Evolutionary conservation across 2,113 vertebrate genomes (phyloP).

Genomic region (Protobothrops flavoviridis): DNA sequence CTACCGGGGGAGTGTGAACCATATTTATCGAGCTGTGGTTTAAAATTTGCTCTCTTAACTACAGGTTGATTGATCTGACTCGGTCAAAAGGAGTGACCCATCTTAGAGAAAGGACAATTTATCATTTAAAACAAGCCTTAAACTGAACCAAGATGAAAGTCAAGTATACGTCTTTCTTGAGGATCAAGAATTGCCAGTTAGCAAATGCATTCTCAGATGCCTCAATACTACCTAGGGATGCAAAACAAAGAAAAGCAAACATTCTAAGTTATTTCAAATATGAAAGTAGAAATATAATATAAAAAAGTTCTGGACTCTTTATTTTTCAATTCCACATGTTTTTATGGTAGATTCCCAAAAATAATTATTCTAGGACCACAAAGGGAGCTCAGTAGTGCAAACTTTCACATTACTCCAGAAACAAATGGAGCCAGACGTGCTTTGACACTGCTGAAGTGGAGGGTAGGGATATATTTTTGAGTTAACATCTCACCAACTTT

Average conservation of each 20-base stretch:
- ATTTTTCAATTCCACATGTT: conserved; percentile 19
- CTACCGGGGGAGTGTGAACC: conserved; percentile 44
- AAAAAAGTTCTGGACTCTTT: conserved; percentile 21
- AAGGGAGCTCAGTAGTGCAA: conserved; percentile 66
- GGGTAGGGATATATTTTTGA: background rate
- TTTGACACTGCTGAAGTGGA: background rate
- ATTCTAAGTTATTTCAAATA: conserved; percentile 30
- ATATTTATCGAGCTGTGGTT: conserved; percentile 41
- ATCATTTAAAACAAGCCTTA: background rate
- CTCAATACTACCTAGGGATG: background rate
- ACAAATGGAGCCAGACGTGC: conserved; percentile 23
- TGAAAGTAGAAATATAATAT: conserved; percentile 57
- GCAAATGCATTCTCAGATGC: background rate
- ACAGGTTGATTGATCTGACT: background rate
- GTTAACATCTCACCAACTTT: background rate
- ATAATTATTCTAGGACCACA: conserved; percentile 17
- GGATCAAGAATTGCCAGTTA: conserved; percentile 21
- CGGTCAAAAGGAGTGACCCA: conserved; percentile 30
- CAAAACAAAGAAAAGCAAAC: background rate
- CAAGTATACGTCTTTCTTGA: conserved; percentile 8
- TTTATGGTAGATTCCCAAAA: conserved; percentile 26
- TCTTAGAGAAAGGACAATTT: background rate
- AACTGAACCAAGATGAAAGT: conserved; percentile 25
- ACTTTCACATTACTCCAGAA: conserved; percentile 73
- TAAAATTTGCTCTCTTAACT: conserved; percentile 31